phyloP scores from a whole-genome alignment of 1,140 invertebrate genomes.

The Helicoverpa zea region DNA sequence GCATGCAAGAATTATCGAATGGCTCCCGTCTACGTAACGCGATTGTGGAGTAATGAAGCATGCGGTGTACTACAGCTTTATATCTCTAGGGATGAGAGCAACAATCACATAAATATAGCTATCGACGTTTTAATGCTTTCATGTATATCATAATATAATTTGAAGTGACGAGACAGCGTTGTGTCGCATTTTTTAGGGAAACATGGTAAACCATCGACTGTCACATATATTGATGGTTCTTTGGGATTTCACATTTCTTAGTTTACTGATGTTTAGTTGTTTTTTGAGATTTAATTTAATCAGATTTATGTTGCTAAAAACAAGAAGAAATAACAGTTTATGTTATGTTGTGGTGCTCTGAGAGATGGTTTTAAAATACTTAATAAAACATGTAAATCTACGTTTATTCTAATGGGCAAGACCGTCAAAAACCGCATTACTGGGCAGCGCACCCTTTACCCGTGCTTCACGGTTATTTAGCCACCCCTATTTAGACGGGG shows the following conservation, averaged over 20 bases:
- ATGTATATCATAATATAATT: not conserved
- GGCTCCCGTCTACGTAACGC: constrained; percentile 43
- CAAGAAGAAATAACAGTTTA: too few species aligned
- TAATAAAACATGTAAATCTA: constrained; percentile 18
- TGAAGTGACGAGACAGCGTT: not conserved
- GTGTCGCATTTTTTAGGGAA: not conserved
- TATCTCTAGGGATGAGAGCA: constrained; percentile 15
- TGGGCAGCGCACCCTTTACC: constrained; percentile 27
- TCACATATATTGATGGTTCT: too few species aligned
- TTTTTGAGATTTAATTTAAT: too few species aligned
- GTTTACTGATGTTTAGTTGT: too few species aligned
- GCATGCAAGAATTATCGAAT: constrained; percentile 47
- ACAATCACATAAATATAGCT: not conserved
- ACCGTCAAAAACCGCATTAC: constrained; percentile 31
- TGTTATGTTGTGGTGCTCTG: too few species aligned
- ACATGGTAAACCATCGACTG: too few species aligned
- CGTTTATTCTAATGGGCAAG: constrained; percentile 7
- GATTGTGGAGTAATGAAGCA: constrained; percentile 48
- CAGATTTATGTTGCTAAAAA: too few species aligned
- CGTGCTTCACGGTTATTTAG: constrained; percentile 35
- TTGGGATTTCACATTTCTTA: too few species aligned
- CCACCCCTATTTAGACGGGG: constrained; percentile 14
- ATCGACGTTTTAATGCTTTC: not conserved
- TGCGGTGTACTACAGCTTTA: constrained; percentile 49
- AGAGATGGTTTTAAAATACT: not conserved